Percentiles rank a stretch among this genome's conserved stretches.
phyloP scores from a whole-genome alignment of 2,888 invertebrate species.

The Mechanitis messenoides region DNA sequence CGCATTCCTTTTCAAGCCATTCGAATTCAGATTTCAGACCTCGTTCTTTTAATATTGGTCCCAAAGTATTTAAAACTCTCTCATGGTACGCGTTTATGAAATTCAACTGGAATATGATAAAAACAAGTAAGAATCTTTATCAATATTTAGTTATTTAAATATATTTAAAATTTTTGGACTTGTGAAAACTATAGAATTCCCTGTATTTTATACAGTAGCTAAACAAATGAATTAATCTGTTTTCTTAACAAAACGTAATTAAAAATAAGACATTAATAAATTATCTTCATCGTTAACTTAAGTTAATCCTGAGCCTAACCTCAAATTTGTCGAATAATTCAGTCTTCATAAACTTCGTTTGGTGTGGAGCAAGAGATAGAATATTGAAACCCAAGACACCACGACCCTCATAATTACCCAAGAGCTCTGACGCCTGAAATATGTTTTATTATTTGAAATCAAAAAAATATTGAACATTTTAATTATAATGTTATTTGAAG shows the following conservation, averaged over 20 bases:
- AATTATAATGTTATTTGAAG: too few species aligned
- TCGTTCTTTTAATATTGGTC: constrained; percentile 44
- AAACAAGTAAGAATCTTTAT: too few species aligned
- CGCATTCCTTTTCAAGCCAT: constrained; percentile 56
- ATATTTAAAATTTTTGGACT: too few species aligned
- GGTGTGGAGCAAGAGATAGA: constrained; percentile 90
- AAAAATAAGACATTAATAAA: too few species aligned
- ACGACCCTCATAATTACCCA: constrained; percentile 80
- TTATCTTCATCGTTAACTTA: background rate
- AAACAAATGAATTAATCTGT: too few species aligned
- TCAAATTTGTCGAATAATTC: constrained; percentile 85
- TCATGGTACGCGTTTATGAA: constrained; percentile 58
- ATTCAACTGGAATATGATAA: constrained; percentile 39
- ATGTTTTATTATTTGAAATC: background rate
- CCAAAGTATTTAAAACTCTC: constrained; percentile 48
- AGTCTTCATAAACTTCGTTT: constrained; percentile 84
- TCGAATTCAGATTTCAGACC: constrained; percentile 41
- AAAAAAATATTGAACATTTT: too few species aligned
- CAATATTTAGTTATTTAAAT: too few species aligned
- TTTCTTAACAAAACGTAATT: too few species aligned
- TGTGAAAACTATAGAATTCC: too few species aligned
- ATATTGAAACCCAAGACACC: constrained; percentile 90
- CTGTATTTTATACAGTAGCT: too few species aligned
- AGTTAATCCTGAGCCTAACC: constrained; percentile 62
- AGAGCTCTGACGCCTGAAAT: constrained; percentile 62